These are phyloP conservation scores for Lycophotia porphyrea DNA, from an alignment of 2,888 invertebrate genomes.

Conservation along the genomic window DNA sequence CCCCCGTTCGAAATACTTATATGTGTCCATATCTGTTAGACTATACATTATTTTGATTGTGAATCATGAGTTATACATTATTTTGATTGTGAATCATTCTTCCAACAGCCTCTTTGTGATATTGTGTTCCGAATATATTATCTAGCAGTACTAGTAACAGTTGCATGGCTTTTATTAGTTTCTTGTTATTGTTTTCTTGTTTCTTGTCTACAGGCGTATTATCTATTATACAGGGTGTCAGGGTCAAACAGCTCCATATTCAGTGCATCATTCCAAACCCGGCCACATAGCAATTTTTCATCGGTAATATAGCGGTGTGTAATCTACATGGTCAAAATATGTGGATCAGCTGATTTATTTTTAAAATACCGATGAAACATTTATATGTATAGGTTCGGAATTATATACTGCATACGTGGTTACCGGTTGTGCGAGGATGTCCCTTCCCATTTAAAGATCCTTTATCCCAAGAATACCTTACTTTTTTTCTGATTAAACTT, in stretches of 20 bases:
- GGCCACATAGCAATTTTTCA: neutral
- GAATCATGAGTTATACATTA: conserved; percentile 7
- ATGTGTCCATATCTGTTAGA: too few species aligned
- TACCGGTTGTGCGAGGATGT: neutral
- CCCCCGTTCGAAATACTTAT: too few species aligned
- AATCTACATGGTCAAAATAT: too few species aligned
- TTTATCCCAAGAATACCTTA: neutral
- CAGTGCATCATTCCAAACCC: neutral
- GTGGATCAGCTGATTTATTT: too few species aligned
- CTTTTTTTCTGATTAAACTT: neutral
- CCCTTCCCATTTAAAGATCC: neutral
- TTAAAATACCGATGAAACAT: neutral
- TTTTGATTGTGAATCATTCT: conserved; percentile 6
- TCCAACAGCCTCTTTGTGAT: neutral
- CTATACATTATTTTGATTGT: too few species aligned
- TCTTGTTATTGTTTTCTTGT: neutral
- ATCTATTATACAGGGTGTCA: neutral
- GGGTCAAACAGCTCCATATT: neutral
- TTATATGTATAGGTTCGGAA: neutral
- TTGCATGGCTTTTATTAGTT: neutral
- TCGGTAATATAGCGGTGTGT: neutral
- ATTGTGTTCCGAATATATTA: neutral
- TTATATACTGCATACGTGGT: neutral
- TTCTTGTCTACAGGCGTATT: too few species aligned
- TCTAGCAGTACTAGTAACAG: neutral